Base-by-base conservation (phyloP, 2,113 vertebrate species). In the Hippotragus niger region DNA sequence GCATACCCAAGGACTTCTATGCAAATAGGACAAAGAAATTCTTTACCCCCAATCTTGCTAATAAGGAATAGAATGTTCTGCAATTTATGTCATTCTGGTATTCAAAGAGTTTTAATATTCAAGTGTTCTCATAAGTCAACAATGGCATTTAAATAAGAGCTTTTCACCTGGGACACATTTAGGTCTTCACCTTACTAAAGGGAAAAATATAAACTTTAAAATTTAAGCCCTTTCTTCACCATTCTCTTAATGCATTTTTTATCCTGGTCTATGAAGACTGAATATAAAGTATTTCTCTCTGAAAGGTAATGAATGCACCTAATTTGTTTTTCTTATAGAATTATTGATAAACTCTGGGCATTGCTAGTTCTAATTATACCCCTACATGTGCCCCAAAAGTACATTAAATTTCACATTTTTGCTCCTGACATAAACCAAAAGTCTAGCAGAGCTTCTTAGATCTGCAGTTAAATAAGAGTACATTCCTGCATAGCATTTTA, bases 1-100 rank as follows among this genome's bases (percentile, higher is more conserved):
- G 67, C 71, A 33, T 8, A 62, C 13, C 57, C 84, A 52, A 67
- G 0, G 1, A 17, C 6, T n/a, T 85, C 82, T 90, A 12, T 19
- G 45, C 53, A 55, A 45, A 76, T 0, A 94, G 86, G 89, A 89
- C 29, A 47, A 97, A 92, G 94, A 52, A 85, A 64, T 57, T 95
- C 95, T 90, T 74, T 27, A 90, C 16, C 31, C 45, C 91, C 47
- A 71, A 27, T 40, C 29, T 76, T 6, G 43, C 17, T 19, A 4
- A 0, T 5, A 11, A 92, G 60, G 21, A 82, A 31, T 0, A 60
- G 43, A 11, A 17, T 1, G 2, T 57, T 93, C 60, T 94, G 29
- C 12, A 29, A 43, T 40, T 16, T 50, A 31, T 1, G 25, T 67
- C 60, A 23, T 84, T 40, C 50, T 21, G 50, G n/a, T 25, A 27